Evolutionary conservation across 2,888 invertebrate genomes (phyloP), one percentile per base, ranked within the genome.

Genomic region (Orthosia gothica): DNA sequence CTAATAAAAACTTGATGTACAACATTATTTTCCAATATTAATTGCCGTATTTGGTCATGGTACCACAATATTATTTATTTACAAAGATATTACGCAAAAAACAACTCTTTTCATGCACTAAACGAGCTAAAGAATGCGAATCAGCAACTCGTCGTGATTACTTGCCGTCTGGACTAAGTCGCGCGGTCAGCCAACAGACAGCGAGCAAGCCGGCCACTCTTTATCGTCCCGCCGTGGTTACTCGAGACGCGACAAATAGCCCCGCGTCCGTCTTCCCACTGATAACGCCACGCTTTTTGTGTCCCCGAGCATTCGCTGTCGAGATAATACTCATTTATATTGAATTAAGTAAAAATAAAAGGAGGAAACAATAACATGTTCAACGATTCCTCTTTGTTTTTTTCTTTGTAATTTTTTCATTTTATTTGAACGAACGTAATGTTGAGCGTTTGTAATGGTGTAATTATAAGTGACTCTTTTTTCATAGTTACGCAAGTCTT

Each of bases 271-370:
- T 82, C 77, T 83, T 65, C 63, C 62, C 45, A 23, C 58, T 62
- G 86, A 88, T 87, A 87, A 81, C 76, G 85, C 62, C 70, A 64
- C 74, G 70, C 70, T 84, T 84, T 85, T 88, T 82, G 76, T 84
- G 67, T 70, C 70, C 72, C 62, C 54, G 52, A 79, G 49, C 62
- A 73, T 76, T 82, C 76, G 66, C 73, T 74, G 84, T 82, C 81
- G 73, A 79, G 86, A 83, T 84, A 79, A 81, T 68, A 69, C 75
- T 63, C 80, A 78, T 74, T 81, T 77, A 78, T 82, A 86, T 83
- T 75, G 83, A 87, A 80, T 85, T 77, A 63, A 57, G 40, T 62
- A 49, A 65, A 74, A 85, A 77, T 65, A 68, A 68, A 62, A 77
- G 57, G 26, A 62, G 65, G 58, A 70, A 74, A 74, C 70, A 69